Conservation (phyloP, 2,797 vertebrate species). For the Coreius guichenoti region DNA sequence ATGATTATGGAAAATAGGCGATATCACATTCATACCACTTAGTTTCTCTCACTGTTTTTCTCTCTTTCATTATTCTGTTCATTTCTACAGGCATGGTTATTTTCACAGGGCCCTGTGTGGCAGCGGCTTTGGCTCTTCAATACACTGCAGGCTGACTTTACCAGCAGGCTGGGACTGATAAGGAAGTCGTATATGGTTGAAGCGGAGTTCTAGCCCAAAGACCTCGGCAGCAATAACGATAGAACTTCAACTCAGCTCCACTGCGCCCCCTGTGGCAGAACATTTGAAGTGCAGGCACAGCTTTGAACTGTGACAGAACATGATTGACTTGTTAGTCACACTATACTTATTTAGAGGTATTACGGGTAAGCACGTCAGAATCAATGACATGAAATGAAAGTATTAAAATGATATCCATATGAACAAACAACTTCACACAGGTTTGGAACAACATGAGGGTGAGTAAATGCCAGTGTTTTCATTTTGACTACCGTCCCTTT, state of each 20-base stretch:
- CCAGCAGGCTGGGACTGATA: slow-evolving; percentile 81
- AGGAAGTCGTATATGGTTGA: slow-evolving; percentile 73
- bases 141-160: slow-evolving; percentile 80
- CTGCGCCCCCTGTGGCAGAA: slow-evolving; percentile 75
- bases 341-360: slow-evolving; percentile 7
- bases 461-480: slow-evolving; percentile 16
- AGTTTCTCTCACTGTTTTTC: slow-evolving; percentile 33
- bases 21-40: slow-evolving; percentile 49
- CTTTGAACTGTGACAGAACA: slow-evolving; percentile 27
- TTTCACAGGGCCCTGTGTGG: slow-evolving; percentile 64
- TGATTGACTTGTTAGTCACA: slow-evolving; percentile 35
- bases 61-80: slow-evolving; percentile 71
- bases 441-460: neutral
- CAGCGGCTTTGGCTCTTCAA: slow-evolving; percentile 71
- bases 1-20: slow-evolving; percentile 52
- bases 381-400: neutral
- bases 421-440: neutral
- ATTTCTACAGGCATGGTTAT: slow-evolving; percentile 67
- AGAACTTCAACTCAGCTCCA: slow-evolving; percentile 69
- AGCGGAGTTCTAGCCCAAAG: slow-evolving; percentile 57
- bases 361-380: neutral
- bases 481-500: neutral
- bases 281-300: slow-evolving; percentile 2
- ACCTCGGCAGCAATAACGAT: slow-evolving; percentile 75
- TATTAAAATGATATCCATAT: neutral